Evolutionary conservation across 2,888 invertebrate genomes (phyloP), one percentile per base, ranked within the genome.

Genomic region (Xestia ashworthii): DNA sequence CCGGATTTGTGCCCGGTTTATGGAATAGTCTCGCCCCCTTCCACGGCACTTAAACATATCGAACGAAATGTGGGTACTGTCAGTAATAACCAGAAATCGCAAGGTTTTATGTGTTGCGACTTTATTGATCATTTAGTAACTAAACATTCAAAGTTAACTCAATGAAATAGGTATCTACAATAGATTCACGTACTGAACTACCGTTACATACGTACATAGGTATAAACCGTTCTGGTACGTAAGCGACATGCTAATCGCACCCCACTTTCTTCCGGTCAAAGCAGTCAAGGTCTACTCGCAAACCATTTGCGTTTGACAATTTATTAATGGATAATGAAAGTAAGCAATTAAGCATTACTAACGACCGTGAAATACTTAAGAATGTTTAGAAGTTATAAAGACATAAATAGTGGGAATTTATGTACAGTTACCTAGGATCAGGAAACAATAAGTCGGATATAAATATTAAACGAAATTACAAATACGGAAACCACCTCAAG

Each of bases 201-300:
- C 84, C 78, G 88, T 88, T 88, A 81, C 22, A 38, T 71, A 71
- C 71, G 46, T 69, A 84, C 75, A 76, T 78, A 81, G 74, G 80
- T 77, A 85, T 83, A 81, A 87, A 82, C 79, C 71, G 83, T 87
- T 74, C 82, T 84, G 80, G 77, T 82, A 88, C 89, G 84, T 87
- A 82, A 86, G 82, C 83, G 85, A 84, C 89, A 93, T 92, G 91
- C 86, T 92, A 92, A 92, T 90, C 81, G 58, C 80, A 91, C 77
- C 85, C 91, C 87, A 91, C 92, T 93, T 93, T 93, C 92, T 92
- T 92, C 90, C 90, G 89, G 86, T 88, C 88, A 81, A 83, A 74
- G 60, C 82, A 89, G 87, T 91, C 92, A 91, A 91, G 91, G 92
- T 87, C 89, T 87, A 74, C 71, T 69, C 60, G 60, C 58, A 84